Base-by-base conservation (phyloP, 2,113 vertebrate genomes). In the Lepus europaeus region DNA sequence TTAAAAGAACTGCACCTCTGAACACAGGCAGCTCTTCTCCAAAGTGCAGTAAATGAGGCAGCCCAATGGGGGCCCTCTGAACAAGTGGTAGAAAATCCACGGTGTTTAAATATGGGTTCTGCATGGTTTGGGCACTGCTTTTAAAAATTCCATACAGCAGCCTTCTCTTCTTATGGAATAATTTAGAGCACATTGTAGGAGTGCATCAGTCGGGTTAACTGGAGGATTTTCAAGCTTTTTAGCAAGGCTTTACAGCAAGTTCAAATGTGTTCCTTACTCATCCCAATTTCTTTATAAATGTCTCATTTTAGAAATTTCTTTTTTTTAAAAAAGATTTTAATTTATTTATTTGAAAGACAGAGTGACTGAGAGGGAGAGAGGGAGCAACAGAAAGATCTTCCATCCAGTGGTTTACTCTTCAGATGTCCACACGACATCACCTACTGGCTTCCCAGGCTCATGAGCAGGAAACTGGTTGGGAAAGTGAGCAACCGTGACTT, bases 1-100 rank as follows among this genome's bases (percentile, higher is more conserved):
- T 93, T 97, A 72, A 86, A 89, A 78, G 95, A 90, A 81, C 84
- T 56, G 27, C 78, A 76, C 33, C 68, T 94, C 94, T 89, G 87
- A 94, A 95, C 96, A 69, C 89, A 95, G 78, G 72, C 87, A 74
- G 69, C 78, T 77, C 63, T 95, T 64, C 76, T 97, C 92, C 97
- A 97, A 94, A 96, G 85, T 87, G 89, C 88, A 96, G 89, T 94
- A 97, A 95, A 79, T 94, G 96, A 96, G 96, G 64, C 69, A 79
- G 31, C 86, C 64, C 93, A 96, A 96, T 82, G 95, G 93, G 93
- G 87, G 93, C 64, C 89, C 94, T 89, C 73, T 74, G 78, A 95
- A 76, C 93, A 77, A 89, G 80, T 74, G 87, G 63, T 1, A 9
- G 88, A 90, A 97, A 84, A 94, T 92, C 49, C 93, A 53, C 25